Evolutionary conservation across 2,888 invertebrate species (phyloP), one percentile per base, ranked within the genome.

Genomic region (Agrypnus murinus): DNA sequence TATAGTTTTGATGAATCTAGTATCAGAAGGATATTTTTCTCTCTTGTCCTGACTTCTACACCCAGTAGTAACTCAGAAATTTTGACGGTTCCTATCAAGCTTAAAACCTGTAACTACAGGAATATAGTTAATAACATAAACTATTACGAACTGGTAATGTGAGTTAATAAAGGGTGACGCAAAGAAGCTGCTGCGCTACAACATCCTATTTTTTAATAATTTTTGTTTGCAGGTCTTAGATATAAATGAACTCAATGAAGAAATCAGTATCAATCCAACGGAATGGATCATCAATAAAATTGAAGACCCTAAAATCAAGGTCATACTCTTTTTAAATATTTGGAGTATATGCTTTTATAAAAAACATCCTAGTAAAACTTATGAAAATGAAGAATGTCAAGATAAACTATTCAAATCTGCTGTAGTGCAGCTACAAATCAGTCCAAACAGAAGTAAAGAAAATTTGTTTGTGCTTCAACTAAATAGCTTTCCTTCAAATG

Each of bases 291-390:
- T 10, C 32, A 31, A 8, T 48, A 34, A 62, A 34, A 46, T 62
- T 9, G 2, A n/a, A n/a, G 34, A 46, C 45, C 7, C 6, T 1
- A 32, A 46, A 1, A 19, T 12, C 15, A 62, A 62, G 46, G 15
- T 62, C 5, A 36, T 62, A 1, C 34, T 62, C 7, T 34, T 62
- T 62, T 46, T 62, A 19, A 62, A 62, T 17, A 34, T n/a, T 2
- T 62, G 60, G 15, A 31, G 32, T 5, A 7, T 19, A 19, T 34
- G 15, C 14, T 40, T 62, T 5, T 40, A 34, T 25, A 2, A 17
- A 15, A 17, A 10, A 0, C 19, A 7, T 8, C 31, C 38, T 10
- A 17, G n/a, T 17, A 1, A 8, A 8, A 7, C 12, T 7, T 62
- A 62, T 15, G 15, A 14, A 12, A 15, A 34, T 14, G 32, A 32